Conservation (phyloP, 92 coral and sea anemone species). For the Desmophyllum pertusum region DNA sequence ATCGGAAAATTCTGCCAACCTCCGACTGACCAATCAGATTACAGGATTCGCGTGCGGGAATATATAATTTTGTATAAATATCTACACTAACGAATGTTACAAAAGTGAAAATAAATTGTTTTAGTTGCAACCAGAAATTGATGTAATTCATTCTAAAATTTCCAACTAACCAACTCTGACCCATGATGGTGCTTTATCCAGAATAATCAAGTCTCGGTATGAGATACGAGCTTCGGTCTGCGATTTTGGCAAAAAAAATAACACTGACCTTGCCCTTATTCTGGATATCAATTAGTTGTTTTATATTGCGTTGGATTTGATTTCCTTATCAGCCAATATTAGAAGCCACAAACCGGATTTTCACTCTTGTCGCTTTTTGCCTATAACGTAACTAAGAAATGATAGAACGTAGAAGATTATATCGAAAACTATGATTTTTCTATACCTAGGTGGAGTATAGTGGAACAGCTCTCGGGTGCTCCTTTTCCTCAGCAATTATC, state of each 20-base stretch:
- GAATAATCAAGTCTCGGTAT: neutral
- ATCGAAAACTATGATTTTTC: neutral
- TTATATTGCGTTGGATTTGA: neutral
- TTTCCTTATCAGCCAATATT: neutral
- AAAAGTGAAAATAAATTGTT: too few relatives aligned
- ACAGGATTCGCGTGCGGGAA: too few relatives aligned
- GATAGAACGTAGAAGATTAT: neutral
- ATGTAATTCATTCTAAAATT: too few relatives aligned
- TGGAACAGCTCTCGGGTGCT: neutral
- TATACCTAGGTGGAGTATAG: neutral
- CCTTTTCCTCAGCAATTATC: conserved; percentile 4
- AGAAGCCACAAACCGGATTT: neutral
- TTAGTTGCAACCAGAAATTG: too few relatives aligned
- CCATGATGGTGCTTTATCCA: neutral
- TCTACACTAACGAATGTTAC: too few relatives aligned
- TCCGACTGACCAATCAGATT: too few relatives aligned
- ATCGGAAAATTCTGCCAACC: too few relatives aligned
- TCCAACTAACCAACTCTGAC: neutral
- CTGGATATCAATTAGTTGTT: neutral
- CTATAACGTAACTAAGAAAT: too few relatives aligned
- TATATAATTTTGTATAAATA: too few relatives aligned
- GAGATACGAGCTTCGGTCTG: neutral
- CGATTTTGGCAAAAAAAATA: neutral
- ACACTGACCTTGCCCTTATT: neutral
- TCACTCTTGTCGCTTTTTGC: neutral